phyloP scores from a whole-genome alignment of 1,140 invertebrate species.

The Theocolax elegans region DNA sequence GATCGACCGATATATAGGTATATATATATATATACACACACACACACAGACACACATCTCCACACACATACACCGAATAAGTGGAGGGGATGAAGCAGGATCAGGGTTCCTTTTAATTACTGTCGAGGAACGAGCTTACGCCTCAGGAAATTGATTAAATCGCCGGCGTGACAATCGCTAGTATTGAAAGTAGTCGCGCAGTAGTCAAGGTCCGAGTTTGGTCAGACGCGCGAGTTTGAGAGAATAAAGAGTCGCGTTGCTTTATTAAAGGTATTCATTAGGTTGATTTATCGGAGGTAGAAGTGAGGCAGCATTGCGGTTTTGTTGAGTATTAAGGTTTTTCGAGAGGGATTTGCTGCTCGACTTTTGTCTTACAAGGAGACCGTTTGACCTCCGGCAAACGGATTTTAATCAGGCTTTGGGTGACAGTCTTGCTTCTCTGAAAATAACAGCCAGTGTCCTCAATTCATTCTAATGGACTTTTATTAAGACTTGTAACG shows the following conservation, averaged over 20 bases:
- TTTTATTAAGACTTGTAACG: too few relatives aligned
- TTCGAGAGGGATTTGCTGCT: background rate
- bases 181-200: slow-evolving; percentile 4
- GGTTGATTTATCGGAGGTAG: background rate
- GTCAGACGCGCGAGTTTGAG: background rate
- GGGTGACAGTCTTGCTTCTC: too few relatives aligned
- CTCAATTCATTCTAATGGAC: too few relatives aligned
- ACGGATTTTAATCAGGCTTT: too few relatives aligned
- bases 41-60: too few relatives aligned
- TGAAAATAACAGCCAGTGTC: too few relatives aligned
- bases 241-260: background rate
- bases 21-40: too few relatives aligned
- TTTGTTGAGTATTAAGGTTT: background rate
- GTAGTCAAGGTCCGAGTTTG: slow-evolving; percentile 1
- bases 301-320: background rate
- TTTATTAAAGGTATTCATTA: slow-evolving; percentile 11
- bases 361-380: too few relatives aligned
- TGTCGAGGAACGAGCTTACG: background rate
- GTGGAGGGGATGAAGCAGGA: background rate
- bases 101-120: slow-evolving; percentile 26
- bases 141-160: slow-evolving; percentile 12
- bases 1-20: slow-evolving; percentile 48
- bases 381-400: too few relatives aligned
- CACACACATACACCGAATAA: background rate
- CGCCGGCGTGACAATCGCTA: slow-evolving; percentile 5